Conservation (phyloP, 2,888 invertebrate genomes). For the Andrena minutula region DNA sequence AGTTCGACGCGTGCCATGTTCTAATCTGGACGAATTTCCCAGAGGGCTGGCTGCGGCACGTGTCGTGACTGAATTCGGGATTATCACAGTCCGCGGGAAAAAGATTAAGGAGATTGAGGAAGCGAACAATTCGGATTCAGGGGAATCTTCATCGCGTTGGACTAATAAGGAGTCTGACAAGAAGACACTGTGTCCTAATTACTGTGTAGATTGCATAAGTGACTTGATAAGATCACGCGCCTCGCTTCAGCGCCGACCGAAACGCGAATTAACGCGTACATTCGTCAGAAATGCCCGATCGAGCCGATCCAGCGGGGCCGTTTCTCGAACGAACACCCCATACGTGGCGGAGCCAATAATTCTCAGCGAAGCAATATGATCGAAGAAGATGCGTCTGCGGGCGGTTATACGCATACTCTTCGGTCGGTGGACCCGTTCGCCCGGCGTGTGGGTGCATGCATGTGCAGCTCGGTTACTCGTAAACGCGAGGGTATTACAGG, state of each 20-base stretch:
- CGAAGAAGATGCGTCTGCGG: constrained; percentile 78
- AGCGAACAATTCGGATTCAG: not conserved
- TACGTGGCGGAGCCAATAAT: constrained; percentile 77
- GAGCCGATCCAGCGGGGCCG: constrained; percentile 9
- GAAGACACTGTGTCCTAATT: not conserved
- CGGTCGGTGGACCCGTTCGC: constrained; percentile 56
- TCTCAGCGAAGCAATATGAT: constrained; percentile 78
- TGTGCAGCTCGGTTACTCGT: constrained; percentile 73
- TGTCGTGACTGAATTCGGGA: constrained; percentile 49
- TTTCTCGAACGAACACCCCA: constrained; percentile 63
- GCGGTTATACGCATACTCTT: constrained; percentile 65
- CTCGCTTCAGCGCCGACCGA: not conserved
- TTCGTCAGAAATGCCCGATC: constrained; percentile 43
- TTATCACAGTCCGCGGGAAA: constrained; percentile 30
- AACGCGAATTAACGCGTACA: constrained; percentile 39
- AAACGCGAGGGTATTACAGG: constrained; percentile 77
- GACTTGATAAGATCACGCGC: not conserved
- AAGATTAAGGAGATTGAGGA: not conserved
- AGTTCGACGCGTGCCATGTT: constrained; percentile 71
- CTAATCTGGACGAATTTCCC: constrained; percentile 73
- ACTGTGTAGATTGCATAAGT: too few relatives aligned
- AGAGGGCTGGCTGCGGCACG: constrained; percentile 66
- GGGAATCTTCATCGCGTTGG: not conserved
- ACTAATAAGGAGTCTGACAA: not conserved
- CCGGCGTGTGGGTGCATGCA: constrained; percentile 38